Base-by-base conservation (phyloP, 2,113 vertebrate genomes). In the Corydoras sp. region DNA sequence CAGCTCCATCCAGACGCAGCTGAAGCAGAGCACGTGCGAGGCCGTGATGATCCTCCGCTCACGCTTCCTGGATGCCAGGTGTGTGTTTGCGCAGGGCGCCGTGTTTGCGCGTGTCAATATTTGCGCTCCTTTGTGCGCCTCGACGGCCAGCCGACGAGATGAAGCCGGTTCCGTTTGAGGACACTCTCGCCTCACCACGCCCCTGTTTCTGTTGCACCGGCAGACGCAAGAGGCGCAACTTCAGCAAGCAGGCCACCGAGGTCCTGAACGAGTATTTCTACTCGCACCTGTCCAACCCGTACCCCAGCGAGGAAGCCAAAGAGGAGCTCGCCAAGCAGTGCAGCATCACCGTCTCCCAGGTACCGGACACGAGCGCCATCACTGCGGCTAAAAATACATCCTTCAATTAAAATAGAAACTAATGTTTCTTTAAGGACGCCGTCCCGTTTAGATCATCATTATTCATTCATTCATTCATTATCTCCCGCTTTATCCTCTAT, bases 231-330 rank as follows among this genome's bases (percentile, higher is more conserved):
- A 88, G 93, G 30, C 93, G 93, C 3, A 96, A 94, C 80, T 95
- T 96, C 81, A 96, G 93, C 85, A 95, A 96, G 75, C 94, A 95
- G 85, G 94, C 93, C 75, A 96, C 93, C 0, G 94, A 96, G 79
- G 91, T 91, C 73, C 85, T 96, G 64, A 96, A 96, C 15, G 93
- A 96, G 74, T 96, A 96, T 76, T 96, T 96, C 85, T 96, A 96
- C 79, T 96, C 94, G 2, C 94, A 96, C 81, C 87, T 96, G 73
- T 94, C 93, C 69, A 96, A 96, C 85, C 94, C 94, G 0, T 95
- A 95, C 64, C 94, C 94, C 53, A 96, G 93, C 4, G 93, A 95
- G 81, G 93, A 95, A 85, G 94, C 94, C 65, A 96, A 96, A 85
- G 94, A 96, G 68, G 92, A 96, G 80, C 91, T 96, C 0, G 93